Percentiles rank a stretch among this genome's conserved stretches.
phyloP scores from a whole-genome alignment of 2,113 vertebrate species.

The Panurus biarmicus region DNA sequence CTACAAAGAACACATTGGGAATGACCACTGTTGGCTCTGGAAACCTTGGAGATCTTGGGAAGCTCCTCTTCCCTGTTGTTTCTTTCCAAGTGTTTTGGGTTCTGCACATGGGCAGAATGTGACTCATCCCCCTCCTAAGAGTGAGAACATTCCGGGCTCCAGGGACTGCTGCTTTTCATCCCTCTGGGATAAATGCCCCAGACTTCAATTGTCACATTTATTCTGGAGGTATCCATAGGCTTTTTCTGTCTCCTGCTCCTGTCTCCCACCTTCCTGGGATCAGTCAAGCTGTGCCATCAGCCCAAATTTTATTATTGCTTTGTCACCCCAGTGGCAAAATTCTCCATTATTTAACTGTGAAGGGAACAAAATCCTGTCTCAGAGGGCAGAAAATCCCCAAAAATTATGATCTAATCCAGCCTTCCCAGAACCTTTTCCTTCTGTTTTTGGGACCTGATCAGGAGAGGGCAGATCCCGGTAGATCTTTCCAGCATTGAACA shows the following conservation, averaged over 20 bases:
- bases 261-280: not conserved
- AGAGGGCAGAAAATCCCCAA: not conserved
- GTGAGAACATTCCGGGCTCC: not conserved
- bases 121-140: not conserved
- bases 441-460: not conserved
- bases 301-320: not conserved
- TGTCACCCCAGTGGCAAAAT: not conserved
- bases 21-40: not conserved
- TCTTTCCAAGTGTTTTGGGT: not conserved
- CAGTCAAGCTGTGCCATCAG: not conserved
- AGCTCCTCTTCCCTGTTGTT: not conserved
- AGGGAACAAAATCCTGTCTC: not conserved
- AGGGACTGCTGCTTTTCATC: not conserved
- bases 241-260: not conserved
- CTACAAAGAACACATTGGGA: not conserved
- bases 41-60: not conserved
- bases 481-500: not conserved
- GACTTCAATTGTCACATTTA: rapidly evolving
- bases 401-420: not conserved
- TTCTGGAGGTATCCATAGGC: not conserved
- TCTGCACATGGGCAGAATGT: not conserved
- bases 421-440: not conserved
- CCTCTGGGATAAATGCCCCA: not conserved
- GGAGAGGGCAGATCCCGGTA: not conserved
- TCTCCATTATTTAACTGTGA: not conserved